Conservation (phyloP, 2,113 vertebrate species). For the Periophthalmodon schlosseri region DNA sequence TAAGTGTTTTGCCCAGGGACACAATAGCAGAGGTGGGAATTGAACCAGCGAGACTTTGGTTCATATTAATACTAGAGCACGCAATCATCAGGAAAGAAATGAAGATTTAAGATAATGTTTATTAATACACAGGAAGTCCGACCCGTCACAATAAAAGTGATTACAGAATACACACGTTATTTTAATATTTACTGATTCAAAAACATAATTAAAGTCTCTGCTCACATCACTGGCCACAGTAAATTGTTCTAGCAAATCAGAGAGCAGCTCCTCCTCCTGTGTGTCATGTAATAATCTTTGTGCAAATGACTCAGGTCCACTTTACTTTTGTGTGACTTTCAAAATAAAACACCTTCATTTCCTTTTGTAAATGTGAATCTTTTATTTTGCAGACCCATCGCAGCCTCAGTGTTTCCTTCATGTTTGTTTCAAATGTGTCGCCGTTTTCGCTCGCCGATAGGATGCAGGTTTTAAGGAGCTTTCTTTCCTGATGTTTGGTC, state of each 20-base stretch:
- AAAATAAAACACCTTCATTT: neutral
- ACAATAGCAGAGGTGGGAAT: too few relatives aligned
- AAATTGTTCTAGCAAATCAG: neutral
- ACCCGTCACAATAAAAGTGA: conserved; percentile 1
- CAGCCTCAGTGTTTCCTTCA: neutral
- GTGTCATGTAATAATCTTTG: neutral
- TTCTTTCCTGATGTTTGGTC: too few relatives aligned
- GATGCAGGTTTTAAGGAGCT: too few relatives aligned
- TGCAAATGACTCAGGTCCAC: neutral
- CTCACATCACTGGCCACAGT: neutral
- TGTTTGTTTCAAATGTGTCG: neutral
- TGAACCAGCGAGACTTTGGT: too few relatives aligned
- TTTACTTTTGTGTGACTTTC: neutral
- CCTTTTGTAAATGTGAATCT: neutral
- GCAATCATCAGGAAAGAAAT: too few relatives aligned
- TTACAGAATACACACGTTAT: neutral
- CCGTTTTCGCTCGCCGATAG: too few relatives aligned
- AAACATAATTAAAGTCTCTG: neutral
- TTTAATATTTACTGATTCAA: neutral
- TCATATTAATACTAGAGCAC: too few relatives aligned
- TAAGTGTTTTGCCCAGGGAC: too few relatives aligned
- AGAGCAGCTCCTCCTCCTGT: neutral
- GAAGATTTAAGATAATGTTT: neutral
- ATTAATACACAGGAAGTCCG: neutral
- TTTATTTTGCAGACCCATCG: too few relatives aligned